phyloP scores from a whole-genome alignment of 2,797 vertebrate genomes.

The Rhynchotus rufescens region DNA sequence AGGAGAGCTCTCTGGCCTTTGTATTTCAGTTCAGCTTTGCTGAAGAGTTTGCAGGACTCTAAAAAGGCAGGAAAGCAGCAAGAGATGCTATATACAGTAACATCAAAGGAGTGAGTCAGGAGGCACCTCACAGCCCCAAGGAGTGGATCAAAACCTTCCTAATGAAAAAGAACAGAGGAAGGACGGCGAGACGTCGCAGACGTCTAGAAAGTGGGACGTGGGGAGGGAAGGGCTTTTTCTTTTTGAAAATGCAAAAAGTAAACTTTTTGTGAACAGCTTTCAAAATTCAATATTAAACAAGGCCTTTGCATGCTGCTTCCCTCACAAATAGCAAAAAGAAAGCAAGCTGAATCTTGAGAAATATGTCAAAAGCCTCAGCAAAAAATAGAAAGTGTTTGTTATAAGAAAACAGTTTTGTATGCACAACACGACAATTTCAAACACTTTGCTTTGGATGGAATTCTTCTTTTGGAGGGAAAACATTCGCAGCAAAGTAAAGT shows the following conservation, averaged over 20 bases:
- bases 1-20: not conserved
- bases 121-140: not conserved
- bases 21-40: not conserved
- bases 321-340: not conserved
- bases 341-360: not conserved
- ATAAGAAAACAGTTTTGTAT: not conserved
- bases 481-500: not conserved
- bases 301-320: not conserved
- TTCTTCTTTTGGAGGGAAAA: not conserved
- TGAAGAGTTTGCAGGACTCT: not conserved
- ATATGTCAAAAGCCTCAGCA: not conserved
- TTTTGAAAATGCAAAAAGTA: not conserved
- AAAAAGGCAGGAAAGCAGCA: not conserved
- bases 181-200: not conserved
- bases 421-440: not conserved
- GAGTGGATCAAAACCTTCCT: not conserved
- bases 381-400: not conserved
- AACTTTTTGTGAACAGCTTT: not conserved
- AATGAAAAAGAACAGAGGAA: not conserved
- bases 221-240: not conserved
- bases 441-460: not conserved
- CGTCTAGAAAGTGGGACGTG: not conserved
- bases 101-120: not conserved
- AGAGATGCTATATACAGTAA: not conserved
- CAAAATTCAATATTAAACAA: not conserved